These are phyloP conservation scores for Drosophila fulvimacula DNA, from an alignment of 2,888 invertebrate genomes.

Conservation along the genomic window DNA sequence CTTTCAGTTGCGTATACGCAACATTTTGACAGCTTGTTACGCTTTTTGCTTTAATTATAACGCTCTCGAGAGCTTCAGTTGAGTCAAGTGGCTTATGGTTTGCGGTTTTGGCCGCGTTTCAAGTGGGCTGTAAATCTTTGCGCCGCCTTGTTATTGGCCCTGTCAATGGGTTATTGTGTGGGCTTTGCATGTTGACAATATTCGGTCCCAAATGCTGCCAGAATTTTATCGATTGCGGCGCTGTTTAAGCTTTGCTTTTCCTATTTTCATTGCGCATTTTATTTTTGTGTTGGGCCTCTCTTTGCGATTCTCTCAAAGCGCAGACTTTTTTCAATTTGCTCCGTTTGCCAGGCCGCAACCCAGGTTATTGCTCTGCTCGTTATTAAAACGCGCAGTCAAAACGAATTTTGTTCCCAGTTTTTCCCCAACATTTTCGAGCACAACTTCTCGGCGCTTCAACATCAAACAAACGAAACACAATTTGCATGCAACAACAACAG, in stretches of 20 bases:
- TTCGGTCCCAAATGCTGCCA: not conserved
- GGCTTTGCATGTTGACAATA: conserved; percentile 30
- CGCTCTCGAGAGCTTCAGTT: conserved; percentile 31
- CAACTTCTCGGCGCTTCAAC: conserved; percentile 34
- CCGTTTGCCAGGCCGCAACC: conserved; percentile 29
- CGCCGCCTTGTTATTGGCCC: conserved; percentile 39
- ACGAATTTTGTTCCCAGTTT: not conserved
- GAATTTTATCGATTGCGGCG: conserved; percentile 10
- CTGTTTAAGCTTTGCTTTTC: not conserved
- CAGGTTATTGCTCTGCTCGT: conserved; percentile 25
- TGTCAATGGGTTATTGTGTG: conserved; percentile 39
- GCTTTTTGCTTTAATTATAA: conserved; percentile 63
- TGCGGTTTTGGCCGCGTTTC: conserved; percentile 28
- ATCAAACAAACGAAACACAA: conserved; percentile 11
- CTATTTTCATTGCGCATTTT: not conserved
- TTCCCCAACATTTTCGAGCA: not conserved
- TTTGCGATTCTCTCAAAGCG: conserved; percentile 33
- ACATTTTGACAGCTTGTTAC: conserved; percentile 66
- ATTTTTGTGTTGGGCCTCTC: not conserved
- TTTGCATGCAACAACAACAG: conserved; percentile 71
- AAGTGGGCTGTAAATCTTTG: conserved; percentile 25
- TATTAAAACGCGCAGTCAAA: conserved; percentile 1
- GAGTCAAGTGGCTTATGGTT: conserved; percentile 13
- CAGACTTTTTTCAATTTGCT: conserved; percentile 64
- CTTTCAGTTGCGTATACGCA: conserved; percentile 16